phyloP scores from a whole-genome alignment of 2,888 invertebrate genomes.

The Apamea crenata region DNA sequence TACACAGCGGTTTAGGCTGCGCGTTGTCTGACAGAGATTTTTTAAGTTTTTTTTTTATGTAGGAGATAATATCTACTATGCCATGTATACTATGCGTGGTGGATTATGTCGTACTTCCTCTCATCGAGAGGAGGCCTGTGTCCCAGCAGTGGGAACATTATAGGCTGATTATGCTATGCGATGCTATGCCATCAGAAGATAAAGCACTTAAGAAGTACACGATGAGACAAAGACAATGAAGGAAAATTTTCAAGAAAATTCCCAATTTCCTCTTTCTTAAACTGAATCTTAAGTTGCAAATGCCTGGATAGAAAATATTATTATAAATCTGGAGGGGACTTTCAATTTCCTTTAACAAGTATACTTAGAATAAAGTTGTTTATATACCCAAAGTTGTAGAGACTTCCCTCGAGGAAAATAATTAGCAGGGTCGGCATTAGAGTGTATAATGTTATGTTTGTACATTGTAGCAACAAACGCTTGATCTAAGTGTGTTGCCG shows the following conservation, averaged over 20 bases:
- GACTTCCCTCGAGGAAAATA: conserved; percentile 29
- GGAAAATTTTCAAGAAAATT: conserved; percentile 11
- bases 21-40: background rate
- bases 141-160: too few relatives aligned
- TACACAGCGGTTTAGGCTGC: background rate
- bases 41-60: background rate
- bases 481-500: conserved; percentile 22
- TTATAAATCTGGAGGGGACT: conserved; percentile 17
- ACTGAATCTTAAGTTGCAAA: conserved; percentile 22
- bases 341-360: conserved; percentile 44
- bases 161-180: too few relatives aligned
- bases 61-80: background rate
- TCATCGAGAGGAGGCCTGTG: too few relatives aligned
- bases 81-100: too few relatives aligned
- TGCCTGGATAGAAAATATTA: conserved; percentile 9
- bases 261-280: conserved; percentile 30
- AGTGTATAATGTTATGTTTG: conserved; percentile 14
- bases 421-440: conserved; percentile 26
- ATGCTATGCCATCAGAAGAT: background rate
- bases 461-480: conserved; percentile 8
- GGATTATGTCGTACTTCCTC: too few relatives aligned
- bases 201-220: background rate
- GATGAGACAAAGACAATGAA: conserved; percentile 6
- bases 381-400: conserved; percentile 26
- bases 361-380: conserved; percentile 25